Percentiles rank a stretch among this genome's conserved stretches.
Evolutionary conservation across 2,797 vertebrate genomes (phyloP).

Genomic region (Moxostoma hubbsi): DNA sequence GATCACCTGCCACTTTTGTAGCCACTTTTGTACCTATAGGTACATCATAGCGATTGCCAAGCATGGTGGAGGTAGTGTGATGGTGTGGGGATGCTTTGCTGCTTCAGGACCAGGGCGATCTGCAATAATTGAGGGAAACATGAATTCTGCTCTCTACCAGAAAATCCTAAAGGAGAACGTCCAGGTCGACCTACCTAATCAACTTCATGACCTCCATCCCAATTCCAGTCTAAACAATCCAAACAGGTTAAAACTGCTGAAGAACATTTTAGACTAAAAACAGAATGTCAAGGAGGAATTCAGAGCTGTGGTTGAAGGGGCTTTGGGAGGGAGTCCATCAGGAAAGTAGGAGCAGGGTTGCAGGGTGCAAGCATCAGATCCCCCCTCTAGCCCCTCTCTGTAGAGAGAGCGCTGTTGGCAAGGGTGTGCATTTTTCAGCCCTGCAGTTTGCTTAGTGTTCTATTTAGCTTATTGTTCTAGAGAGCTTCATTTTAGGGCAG

Average conservation of each 20-base stretch:
- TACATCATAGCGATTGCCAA: too few relatives aligned
- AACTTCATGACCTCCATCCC: conserved; percentile 17
- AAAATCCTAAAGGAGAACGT: too few relatives aligned
- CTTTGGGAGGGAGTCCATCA: neutral
- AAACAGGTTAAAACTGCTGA: conserved; percentile 6
- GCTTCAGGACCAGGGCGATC: too few relatives aligned
- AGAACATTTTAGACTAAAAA: neutral
- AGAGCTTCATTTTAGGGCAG: conserved; percentile 15
- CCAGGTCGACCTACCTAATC: conserved; percentile 39
- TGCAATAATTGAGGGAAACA: too few relatives aligned
- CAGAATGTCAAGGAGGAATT: neutral
- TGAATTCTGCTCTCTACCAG: too few relatives aligned
- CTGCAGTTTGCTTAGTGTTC: conserved; percentile 11
- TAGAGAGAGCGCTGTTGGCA: conserved; percentile 21
- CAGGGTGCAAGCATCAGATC: neutral
- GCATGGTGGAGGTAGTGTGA: too few relatives aligned
- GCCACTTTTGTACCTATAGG: neutral
- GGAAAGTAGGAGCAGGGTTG: conserved; percentile 29
- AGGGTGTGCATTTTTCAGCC: neutral
- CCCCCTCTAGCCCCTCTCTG: neutral
- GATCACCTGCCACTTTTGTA: neutral
- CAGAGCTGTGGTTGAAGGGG: conserved; percentile 9
- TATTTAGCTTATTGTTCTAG: conserved; percentile 26
- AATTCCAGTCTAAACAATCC: conserved; percentile 15
- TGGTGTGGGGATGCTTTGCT: too few relatives aligned